These are phyloP conservation scores for Drosophila robusta DNA, from an alignment of 2,888 invertebrate species.

Conservation along the genomic window DNA sequence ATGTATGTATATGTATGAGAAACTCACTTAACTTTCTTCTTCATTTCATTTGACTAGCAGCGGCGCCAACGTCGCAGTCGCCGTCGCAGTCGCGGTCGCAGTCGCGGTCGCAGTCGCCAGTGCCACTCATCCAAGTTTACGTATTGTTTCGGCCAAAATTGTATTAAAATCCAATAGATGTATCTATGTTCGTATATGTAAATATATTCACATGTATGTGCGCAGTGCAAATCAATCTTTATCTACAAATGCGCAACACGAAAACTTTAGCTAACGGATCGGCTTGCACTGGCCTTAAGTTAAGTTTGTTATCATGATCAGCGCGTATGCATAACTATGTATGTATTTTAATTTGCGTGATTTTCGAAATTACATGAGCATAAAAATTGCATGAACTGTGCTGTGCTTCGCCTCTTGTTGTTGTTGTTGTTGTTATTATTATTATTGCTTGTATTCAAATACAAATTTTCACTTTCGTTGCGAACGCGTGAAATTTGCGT, in stretches of 20 bases:
- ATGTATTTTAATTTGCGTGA: constrained; percentile 24
- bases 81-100: too few species aligned
- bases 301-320: constrained; percentile 41
- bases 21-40: constrained; percentile 72
- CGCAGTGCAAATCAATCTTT: constrained; percentile 20
- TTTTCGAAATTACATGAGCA: constrained; percentile 40
- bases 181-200: constrained; percentile 2
- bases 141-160: constrained; percentile 57
- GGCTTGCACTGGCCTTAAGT: constrained; percentile 18
- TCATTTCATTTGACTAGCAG: constrained; percentile 62
- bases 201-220: constrained; percentile 2
- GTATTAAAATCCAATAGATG: constrained; percentile 22
- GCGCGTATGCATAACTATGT: constrained; percentile 9
- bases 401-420: not conserved
- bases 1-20: not conserved
- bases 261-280: constrained; percentile 39
- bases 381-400: constrained; percentile 22
- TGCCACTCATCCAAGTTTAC: constrained; percentile 29
- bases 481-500: constrained; percentile 57
- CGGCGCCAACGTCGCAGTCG: constrained; percentile 1
- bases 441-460: constrained; percentile 5
- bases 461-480: constrained; percentile 72
- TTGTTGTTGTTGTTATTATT: constrained; percentile 3
- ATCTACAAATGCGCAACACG: constrained; percentile 49
- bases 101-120: not conserved